phyloP scores from a whole-genome alignment of 2,113 vertebrate species.

The Xyliphius kryptos region DNA sequence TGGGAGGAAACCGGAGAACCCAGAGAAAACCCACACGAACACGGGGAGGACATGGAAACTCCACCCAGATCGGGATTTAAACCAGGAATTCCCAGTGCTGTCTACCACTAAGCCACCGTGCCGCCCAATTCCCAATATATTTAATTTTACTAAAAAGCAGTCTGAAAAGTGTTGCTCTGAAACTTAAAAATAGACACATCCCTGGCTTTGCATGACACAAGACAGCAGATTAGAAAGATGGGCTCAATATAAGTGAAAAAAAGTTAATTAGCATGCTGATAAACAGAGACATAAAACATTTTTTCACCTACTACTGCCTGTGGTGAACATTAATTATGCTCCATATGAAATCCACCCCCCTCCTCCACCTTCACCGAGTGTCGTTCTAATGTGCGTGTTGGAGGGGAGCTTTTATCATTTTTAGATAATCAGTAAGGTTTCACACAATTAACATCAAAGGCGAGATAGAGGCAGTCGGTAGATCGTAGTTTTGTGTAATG shows the following conservation, averaged over 20 bases:
- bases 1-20: too few relatives aligned
- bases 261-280: slow-evolving; percentile 53
- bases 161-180: background rate
- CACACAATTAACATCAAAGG: slow-evolving; percentile 26
- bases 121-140: background rate
- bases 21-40: too few relatives aligned
- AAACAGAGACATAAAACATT: slow-evolving; percentile 26
- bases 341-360: slow-evolving; percentile 15
- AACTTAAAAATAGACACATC: slow-evolving; percentile 1
- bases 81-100: too few relatives aligned
- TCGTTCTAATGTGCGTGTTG: background rate
- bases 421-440: slow-evolving; percentile 44
- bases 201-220: slow-evolving; percentile 3
- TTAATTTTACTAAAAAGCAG: slow-evolving; percentile 13
- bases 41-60: too few relatives aligned
- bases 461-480: too few relatives aligned
- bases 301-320: slow-evolving; percentile 37
- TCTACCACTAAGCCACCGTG: too few relatives aligned
- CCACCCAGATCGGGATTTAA: too few relatives aligned
- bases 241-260: slow-evolving; percentile 39
- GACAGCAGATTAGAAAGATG: slow-evolving; percentile 21
- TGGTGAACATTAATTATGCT: slow-evolving; percentile 48
- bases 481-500: slow-evolving; percentile 5
- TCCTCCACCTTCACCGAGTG: background rate
- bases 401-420: slow-evolving; percentile 39